These are phyloP conservation scores for Percopsis transmontana DNA, from an alignment of 2,113 vertebrate species.

Conservation along the genomic window DNA sequence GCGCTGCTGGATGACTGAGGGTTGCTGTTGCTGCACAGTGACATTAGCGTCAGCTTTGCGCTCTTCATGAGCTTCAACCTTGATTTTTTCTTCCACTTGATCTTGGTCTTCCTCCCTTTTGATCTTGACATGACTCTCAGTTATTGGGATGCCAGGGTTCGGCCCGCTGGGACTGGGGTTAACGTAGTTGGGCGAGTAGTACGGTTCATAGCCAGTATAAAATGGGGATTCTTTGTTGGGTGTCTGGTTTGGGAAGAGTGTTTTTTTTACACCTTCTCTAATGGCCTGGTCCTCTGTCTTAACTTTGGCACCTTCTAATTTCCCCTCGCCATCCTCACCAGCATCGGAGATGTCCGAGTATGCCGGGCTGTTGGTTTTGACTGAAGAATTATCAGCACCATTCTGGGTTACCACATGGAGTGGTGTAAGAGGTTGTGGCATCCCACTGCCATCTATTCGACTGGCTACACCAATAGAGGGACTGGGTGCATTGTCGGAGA, in stretches of 20 bases:
- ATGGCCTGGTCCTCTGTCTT: constrained; percentile 88
- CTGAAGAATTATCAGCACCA: constrained; percentile 91
- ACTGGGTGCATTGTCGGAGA: constrained; percentile 96
- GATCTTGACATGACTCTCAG: constrained; percentile 85
- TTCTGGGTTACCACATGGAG: constrained; percentile 92
- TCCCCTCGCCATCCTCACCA: constrained; percentile 95
- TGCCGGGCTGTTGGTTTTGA: constrained; percentile 95
- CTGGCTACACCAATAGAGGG: constrained; percentile 91
- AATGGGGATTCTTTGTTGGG: constrained; percentile 93
- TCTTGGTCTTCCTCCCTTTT: constrained; percentile 93
- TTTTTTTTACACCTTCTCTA: constrained; percentile 94
- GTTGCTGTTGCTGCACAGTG: constrained; percentile 80
- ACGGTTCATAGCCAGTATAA: constrained; percentile 90
- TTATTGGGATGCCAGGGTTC: constrained; percentile 74
- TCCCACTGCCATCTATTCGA: constrained; percentile 85
- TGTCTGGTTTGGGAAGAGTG: constrained; percentile 87
- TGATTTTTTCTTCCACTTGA: constrained; percentile 84
- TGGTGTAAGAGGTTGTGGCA: constrained; percentile 88
- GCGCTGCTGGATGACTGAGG: constrained; percentile 96
- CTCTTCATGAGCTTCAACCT: constrained; percentile 87
- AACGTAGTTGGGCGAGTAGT: constrained; percentile 93
- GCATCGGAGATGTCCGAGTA: constrained; percentile 98
- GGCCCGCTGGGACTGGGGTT: constrained; percentile 88
- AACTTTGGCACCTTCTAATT: constrained; percentile 84
- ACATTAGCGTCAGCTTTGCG: constrained; percentile 83